Percentiles rank a stretch among this genome's conserved stretches.
Conservation (phyloP, 2,888 invertebrate genomes). For the Schizaphis graminum region DNA sequence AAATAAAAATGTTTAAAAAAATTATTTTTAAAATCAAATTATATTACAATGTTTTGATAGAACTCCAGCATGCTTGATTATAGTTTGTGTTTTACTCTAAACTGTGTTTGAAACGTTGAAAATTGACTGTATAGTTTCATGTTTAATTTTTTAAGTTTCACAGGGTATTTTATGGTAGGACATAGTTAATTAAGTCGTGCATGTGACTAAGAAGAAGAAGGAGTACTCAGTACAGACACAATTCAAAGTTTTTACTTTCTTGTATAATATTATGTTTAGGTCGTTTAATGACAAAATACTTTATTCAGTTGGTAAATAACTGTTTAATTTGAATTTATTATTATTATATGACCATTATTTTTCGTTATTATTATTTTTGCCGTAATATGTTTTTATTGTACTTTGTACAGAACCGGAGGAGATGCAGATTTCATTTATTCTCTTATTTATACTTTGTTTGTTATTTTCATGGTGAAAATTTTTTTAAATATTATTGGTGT, state of each 20-base stretch:
- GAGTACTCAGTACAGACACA: background rate
- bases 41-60: background rate
- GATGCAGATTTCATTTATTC: background rate
- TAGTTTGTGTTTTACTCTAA: background rate
- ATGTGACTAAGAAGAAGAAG: background rate
- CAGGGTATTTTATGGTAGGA: background rate
- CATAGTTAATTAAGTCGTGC: background rate
- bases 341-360: background rate
- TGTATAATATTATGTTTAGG: background rate
- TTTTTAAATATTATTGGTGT: background rate
- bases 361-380: background rate
- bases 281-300: background rate
- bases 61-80: background rate
- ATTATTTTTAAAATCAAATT: background rate
- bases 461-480: background rate
- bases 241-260: background rate
- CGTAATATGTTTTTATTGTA: background rate
- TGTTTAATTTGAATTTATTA: background rate
- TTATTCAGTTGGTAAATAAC: background rate
- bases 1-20: background rate
- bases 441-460: background rate
- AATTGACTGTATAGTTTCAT: background rate
- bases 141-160: conserved; percentile 5
- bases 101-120: background rate
- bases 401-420: background rate